Percentiles rank a stretch among this genome's conserved stretches.
Conservation (phyloP, 2,797 vertebrate species). For the Neopelma chrysocephalum region DNA sequence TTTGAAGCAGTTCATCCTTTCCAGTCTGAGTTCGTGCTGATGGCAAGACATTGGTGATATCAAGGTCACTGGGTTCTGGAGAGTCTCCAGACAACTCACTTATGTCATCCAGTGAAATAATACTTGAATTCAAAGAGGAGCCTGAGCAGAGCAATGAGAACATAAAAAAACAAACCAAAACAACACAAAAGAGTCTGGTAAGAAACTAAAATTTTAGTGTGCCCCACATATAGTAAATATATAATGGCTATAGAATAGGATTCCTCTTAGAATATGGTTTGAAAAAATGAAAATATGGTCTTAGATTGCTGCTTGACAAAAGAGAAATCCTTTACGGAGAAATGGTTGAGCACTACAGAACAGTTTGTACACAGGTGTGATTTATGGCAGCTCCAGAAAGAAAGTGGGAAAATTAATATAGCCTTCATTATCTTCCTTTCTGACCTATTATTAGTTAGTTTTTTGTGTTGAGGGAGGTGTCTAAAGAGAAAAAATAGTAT, state of each 20-base stretch:
- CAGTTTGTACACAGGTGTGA: not conserved
- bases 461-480: not conserved
- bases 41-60: not conserved
- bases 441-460: not conserved
- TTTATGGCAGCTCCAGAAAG: not conserved
- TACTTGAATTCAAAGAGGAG: conserved; percentile 20
- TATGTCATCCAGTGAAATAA: conserved; percentile 69
- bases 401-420: not conserved
- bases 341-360: not conserved
- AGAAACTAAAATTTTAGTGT: conserved; percentile 19
- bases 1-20: conserved; percentile 63
- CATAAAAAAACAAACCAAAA: not conserved
- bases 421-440: not conserved
- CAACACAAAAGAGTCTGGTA: not conserved
- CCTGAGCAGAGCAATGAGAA: not conserved
- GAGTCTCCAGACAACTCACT: conserved; percentile 88
- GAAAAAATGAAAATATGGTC: not conserved
- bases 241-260: not conserved
- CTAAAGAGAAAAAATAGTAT: not conserved
- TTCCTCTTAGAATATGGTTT: not conserved
- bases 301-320: not conserved
- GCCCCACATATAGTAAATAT: not conserved
- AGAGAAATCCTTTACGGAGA: not conserved
- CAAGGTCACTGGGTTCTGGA: conserved; percentile 78
- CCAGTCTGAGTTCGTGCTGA: conserved; percentile 52